Evolutionary conservation across 2,888 invertebrate genomes (phyloP), one percentile per base, ranked within the genome.

Genomic region (Scrobipalpa atriplicella): DNA sequence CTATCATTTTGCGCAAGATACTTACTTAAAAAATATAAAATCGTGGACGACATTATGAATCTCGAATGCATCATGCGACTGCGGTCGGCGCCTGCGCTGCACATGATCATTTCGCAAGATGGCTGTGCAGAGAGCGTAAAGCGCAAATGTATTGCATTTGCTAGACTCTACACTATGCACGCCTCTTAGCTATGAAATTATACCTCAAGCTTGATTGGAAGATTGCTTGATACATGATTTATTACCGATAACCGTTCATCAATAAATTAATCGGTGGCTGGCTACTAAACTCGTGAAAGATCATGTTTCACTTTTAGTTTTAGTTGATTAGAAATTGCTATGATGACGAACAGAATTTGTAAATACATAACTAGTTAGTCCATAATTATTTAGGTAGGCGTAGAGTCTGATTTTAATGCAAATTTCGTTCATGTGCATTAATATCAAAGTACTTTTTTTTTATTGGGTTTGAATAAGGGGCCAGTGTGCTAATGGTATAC

Each of bases 91-190:
- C 74, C 36, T n/a, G 19, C 19, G 54, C 36, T n/a, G 19, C 19
- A 18, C 60, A 66, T 51, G 66, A 18, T 69, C 74, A 75, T 76
- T 78, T 76, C 74, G 74, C 69, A 72, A 78, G 78, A 82, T 87
- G 71, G 78, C 74, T 85, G 86, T 73, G 75, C 78, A 87, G 87
- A 89, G 83, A 90, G 88, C 87, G 87, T 86, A 72, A 83, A 79
- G 70, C 66, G 29, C 18, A 52, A 16, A 52, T 5, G 9, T 29
- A 38, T 13, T 38, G 58, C 58, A 58, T 9, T 58, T 58, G 38
- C 58, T 13, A 18, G 41, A 41, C 13, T 18, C 61, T 29, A 29
- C 29, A n/a, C 16, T 47, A 47, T 47, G 47, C 16, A 47, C 47
- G 47, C 47, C 47, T 47, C 47, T 47, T 16, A 47, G 47, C 47